These are phyloP conservation scores for Hippasteria phrygiana DNA, from an alignment of 53 echinoderm and acorn worm genomes.

Conservation along the genomic window DNA sequence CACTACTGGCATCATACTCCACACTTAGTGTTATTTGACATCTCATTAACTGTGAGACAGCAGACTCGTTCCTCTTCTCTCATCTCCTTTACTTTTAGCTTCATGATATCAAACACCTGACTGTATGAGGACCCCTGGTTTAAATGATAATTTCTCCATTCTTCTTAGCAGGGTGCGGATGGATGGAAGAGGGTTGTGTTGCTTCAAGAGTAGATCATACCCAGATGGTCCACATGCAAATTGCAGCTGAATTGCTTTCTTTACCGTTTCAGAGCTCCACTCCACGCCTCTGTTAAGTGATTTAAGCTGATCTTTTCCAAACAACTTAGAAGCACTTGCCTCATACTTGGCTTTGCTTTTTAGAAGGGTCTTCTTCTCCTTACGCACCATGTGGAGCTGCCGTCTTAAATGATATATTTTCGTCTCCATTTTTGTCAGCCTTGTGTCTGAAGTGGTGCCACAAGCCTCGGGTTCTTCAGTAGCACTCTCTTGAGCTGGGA, in stretches of 20 bases:
- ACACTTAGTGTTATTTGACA: slow-evolving; percentile 75
- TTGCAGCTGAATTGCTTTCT: too few species aligned
- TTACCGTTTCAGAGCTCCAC: too few species aligned
- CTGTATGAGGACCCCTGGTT: slow-evolving; percentile 63
- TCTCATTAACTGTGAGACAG: slow-evolving; percentile 78
- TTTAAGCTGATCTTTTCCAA: too few species aligned
- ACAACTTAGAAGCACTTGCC: too few species aligned
- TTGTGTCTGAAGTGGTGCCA: neutral
- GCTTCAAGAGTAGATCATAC: slow-evolving; percentile 15
- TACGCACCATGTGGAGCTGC: too few species aligned
- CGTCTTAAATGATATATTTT: too few species aligned
- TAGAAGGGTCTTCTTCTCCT: too few species aligned
- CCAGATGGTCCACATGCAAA: too few species aligned
- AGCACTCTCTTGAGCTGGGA: slow-evolving; percentile 20
- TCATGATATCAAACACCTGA: slow-evolving; percentile 66
- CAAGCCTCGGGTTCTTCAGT: neutral
- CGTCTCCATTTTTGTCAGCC: neutral
- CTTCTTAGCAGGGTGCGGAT: slow-evolving; percentile 62
- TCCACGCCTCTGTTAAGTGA: too few species aligned
- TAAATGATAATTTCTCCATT: slow-evolving; percentile 36
- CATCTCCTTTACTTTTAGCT: slow-evolving; percentile 64
- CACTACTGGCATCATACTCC: slow-evolving; percentile 73
- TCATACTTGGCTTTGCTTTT: too few species aligned
- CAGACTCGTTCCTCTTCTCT: slow-evolving; percentile 70
- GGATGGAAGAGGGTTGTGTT: slow-evolving; percentile 52